Base-by-base conservation (phyloP, 2,113 vertebrate species). In the Megaceryle torquata region DNA sequence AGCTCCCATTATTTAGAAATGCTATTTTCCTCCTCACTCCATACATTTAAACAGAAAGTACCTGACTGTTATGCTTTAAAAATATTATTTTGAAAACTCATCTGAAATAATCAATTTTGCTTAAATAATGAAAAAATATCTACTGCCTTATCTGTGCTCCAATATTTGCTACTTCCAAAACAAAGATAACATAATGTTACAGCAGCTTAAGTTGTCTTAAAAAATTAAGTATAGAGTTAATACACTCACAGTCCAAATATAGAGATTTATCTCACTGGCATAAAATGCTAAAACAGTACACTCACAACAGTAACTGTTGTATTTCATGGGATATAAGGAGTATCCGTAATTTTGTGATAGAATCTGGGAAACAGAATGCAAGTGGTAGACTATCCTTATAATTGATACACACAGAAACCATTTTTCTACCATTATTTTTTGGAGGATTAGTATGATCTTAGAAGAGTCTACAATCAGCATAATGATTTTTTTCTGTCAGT, bases 361-460 rank as follows among this genome's bases (percentile, higher is more conserved):
- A 82, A 76, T 65, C 33, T 63, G 41, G 50, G 51, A 91, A 87
- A 82, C 50, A 81, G 95, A 97, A 97, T 90, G 86, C 86, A 95
- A 64, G 50, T 71, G 37, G 24, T 43, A 84, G 68, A 35, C 50
- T 88, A 72, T 41, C 70, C 54, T 82, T 81, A 48, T 56, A 18
- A 71, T 68, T 93, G 64, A 54, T 78, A 68, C 33, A 69, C 46
- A 91, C 43, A 79, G 81, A 75, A 87, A n/a, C 39, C 5, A 53
- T n/a, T 88, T 69, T 22, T 85, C 92, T 70, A 71, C 63, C 63
- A 25, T 57, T 67, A 69, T 54, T 68, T 51, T 51, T 68, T 57
- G 28, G 44, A 82, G 79, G 83, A 81, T 96, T 97, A 97, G 84
- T 92, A 89, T 57, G 74, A 80, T 89, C 95, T 96, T 82, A 97